Conservation (phyloP, 2,113 vertebrate species). For the Gadus macrocephalus region DNA sequence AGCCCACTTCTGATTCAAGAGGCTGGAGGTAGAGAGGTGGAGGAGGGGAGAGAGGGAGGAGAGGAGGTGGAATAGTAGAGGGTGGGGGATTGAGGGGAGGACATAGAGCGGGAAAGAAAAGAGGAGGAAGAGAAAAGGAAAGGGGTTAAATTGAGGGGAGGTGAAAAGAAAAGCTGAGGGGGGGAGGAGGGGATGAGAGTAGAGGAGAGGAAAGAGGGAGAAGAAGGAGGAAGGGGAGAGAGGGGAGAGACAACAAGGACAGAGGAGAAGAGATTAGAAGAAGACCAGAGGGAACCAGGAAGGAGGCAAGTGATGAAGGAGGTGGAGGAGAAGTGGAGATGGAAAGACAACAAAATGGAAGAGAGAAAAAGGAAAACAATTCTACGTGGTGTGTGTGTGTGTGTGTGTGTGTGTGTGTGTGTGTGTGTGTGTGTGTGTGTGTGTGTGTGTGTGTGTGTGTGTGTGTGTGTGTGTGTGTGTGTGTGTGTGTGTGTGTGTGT, state of each 20-base stretch:
- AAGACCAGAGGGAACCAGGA: too few relatives aligned
- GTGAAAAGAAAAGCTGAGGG: not conserved
- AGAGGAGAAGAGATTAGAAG: not conserved
- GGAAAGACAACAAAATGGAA: not conserved
- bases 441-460: too few relatives aligned
- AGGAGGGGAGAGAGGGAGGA: not conserved
- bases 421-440: too few relatives aligned
- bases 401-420: too few relatives aligned
- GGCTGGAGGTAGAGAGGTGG: too few relatives aligned
- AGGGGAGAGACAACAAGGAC: not conserved
- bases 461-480: too few relatives aligned
- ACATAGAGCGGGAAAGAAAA: not conserved
- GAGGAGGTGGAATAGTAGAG: not conserved
- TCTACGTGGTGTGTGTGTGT: not conserved
- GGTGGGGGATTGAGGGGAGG: not conserved
- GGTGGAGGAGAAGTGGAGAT: not conserved
- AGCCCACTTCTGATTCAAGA: not conserved
- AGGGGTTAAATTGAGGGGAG: not conserved
- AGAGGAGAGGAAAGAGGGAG: not conserved
- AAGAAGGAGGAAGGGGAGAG: not conserved
- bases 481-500: too few relatives aligned
- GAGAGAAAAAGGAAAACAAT: not conserved
- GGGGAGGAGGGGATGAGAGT: not conserved
- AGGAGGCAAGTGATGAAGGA: too few relatives aligned
- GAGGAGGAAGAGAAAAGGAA: too few relatives aligned